Evolutionary conservation across 1,140 invertebrate genomes (phyloP).

Genomic region (Laupala kohalensis): DNA sequence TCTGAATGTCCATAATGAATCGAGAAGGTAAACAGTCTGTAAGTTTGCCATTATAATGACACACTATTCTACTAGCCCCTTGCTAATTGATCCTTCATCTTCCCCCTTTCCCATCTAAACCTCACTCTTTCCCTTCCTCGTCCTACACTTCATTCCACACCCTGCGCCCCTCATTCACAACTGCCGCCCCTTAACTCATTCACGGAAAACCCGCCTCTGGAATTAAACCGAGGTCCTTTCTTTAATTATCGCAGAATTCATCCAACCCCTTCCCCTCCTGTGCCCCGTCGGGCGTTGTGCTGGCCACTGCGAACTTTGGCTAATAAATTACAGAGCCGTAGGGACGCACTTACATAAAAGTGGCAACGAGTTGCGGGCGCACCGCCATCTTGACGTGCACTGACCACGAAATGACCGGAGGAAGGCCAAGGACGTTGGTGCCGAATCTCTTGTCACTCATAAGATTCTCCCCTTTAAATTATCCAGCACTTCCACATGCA

Average conservation of each 20-base stretch:
- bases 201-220: not conserved
- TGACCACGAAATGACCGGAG: not conserved
- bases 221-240: not conserved
- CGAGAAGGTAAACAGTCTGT: too few relatives aligned
- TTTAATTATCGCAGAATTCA: not conserved
- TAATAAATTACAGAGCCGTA: not conserved
- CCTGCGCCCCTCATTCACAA: not conserved
- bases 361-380: not conserved
- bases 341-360: not conserved
- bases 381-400: not conserved
- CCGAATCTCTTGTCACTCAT: too few relatives aligned
- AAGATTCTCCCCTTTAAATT: too few relatives aligned
- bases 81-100: not conserved
- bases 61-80: too few relatives aligned
- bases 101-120: not conserved
- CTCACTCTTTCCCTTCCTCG: not conserved
- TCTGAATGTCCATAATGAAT: too few relatives aligned
- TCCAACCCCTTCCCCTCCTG: not conserved
- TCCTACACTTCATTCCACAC: not conserved
- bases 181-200: not conserved
- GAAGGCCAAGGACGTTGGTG: not conserved
- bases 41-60: too few relatives aligned
- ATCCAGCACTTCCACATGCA: too few relatives aligned
- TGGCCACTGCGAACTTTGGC: not conserved
- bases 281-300: not conserved